phyloP scores from a whole-genome alignment of 2,797 vertebrate species.

The Leuciscus waleckii region DNA sequence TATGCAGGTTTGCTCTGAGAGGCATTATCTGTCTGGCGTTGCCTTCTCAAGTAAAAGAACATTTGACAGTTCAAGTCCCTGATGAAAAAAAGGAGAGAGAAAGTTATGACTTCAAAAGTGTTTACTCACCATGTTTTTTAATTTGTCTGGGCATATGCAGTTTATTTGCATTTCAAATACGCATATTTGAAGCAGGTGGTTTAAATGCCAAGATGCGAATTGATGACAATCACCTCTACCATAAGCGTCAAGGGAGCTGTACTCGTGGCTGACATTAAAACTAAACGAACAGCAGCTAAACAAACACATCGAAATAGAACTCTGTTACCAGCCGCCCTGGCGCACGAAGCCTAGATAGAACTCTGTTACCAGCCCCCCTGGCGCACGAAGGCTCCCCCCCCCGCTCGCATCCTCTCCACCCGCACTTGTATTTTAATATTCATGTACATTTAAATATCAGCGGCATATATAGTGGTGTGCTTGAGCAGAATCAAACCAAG shows the following conservation, averaged over 20 bases:
- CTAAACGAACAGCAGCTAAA: constrained; percentile 73
- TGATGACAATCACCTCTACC: constrained; percentile 83
- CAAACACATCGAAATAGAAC: constrained; percentile 77
- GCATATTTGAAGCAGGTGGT: constrained; percentile 81
- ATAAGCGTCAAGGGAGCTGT: constrained; percentile 70
- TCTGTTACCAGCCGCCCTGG: constrained; percentile 52
- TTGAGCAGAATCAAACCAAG: constrained; percentile 65
- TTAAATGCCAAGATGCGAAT: constrained; percentile 85
- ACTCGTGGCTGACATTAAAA: constrained; percentile 81
- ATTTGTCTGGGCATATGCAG: constrained; percentile 78
- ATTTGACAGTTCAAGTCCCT: constrained; percentile 73
- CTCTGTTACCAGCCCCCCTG: constrained; percentile 55
- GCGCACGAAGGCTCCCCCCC: not conserved
- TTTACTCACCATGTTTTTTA: constrained; percentile 72
- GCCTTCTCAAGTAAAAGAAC: constrained; percentile 63
- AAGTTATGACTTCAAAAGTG: constrained; percentile 77
- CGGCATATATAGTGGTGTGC: constrained; percentile 61
- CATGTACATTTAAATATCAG: constrained; percentile 77
- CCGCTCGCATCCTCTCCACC: constrained; percentile 47
- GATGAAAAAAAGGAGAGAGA: constrained; percentile 62
- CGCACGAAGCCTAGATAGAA: constrained; percentile 61
- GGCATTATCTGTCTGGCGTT: constrained; percentile 67
- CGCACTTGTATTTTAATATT: constrained; percentile 68
- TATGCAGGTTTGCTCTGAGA: constrained; percentile 64
- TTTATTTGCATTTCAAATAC: constrained; percentile 87